phyloP scores from a whole-genome alignment of 2,113 vertebrate species.

The Thamnophis sirtalis region DNA sequence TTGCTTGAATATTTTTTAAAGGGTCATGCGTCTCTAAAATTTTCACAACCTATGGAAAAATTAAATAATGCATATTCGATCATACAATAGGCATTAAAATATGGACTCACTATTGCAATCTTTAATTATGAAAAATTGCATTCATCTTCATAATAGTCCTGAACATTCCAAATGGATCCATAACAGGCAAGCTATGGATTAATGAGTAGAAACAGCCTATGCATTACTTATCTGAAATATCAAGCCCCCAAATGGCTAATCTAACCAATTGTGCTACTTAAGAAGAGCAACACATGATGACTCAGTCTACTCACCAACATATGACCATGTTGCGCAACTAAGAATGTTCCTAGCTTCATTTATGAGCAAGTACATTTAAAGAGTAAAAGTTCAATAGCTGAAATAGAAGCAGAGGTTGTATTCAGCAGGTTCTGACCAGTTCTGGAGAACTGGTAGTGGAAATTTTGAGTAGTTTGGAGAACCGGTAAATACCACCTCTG shows the following conservation, averaged over 20 bases:
- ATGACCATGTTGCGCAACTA: neutral
- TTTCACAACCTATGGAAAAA: constrained; percentile 84
- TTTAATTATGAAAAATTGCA: neutral
- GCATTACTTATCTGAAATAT: neutral
- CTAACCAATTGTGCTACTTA: neutral
- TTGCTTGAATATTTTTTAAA: constrained; percentile 77
- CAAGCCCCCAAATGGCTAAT: neutral
- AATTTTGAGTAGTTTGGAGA: no score
- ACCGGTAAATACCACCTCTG: no score
- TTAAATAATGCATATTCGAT: constrained; percentile 6
- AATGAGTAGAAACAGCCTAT: neutral
- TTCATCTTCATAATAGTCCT: neutral
- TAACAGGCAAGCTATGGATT: neutral
- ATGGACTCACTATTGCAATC: neutral
- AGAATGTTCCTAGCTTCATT: neutral
- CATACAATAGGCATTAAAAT: neutral
- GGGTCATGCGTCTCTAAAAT: constrained; percentile 96
- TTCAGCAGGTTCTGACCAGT: no score
- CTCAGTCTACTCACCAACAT: neutral
- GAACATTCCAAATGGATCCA: neutral
- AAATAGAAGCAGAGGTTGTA: neutral
- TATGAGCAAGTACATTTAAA: no score
- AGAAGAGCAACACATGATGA: neutral
- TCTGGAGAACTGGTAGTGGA: no score
- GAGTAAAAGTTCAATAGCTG: neutral